These are phyloP conservation scores for Pogonocichla stellata DNA, from an alignment of 2,113 vertebrate species.

Conservation along the genomic window DNA sequence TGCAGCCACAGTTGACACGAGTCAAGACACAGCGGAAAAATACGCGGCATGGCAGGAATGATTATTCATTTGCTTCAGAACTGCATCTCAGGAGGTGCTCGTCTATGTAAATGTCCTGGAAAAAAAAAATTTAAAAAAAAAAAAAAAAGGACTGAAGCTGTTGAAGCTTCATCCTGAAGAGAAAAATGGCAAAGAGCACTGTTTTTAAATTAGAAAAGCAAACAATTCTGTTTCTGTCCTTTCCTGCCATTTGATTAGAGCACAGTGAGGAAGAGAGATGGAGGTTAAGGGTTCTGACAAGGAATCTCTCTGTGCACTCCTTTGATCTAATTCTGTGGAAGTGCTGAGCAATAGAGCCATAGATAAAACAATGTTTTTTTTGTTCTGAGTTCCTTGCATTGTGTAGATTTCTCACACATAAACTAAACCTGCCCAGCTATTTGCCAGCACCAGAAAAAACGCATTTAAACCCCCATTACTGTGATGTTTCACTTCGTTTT, in stretches of 20 bases:
- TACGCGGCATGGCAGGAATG: background rate
- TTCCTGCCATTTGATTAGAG: background rate
- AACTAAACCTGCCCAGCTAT: background rate
- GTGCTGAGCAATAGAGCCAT: background rate
- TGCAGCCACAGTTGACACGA: background rate
- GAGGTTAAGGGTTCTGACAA: conserved; percentile 24
- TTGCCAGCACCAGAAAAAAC: background rate
- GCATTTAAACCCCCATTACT: background rate
- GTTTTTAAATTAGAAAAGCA: background rate
- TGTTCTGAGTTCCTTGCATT: background rate
- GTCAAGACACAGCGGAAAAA: conserved; percentile 7
- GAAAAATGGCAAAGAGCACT: background rate
- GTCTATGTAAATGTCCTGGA: background rate
- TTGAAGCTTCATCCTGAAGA: background rate
- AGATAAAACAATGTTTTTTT: background rate
- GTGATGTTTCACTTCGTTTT: background rate
- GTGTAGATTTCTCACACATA: background rate
- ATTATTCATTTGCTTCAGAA: background rate
- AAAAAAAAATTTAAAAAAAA: background rate
- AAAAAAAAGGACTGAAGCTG: background rate
- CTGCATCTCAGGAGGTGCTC: conserved; percentile 1
- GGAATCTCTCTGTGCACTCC: background rate
- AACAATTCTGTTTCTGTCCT: background rate
- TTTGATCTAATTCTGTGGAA: conserved; percentile 26
- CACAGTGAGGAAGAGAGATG: background rate